Base-by-base conservation (phyloP, 2,888 invertebrate species). In the Agrotis exclamationis region DNA sequence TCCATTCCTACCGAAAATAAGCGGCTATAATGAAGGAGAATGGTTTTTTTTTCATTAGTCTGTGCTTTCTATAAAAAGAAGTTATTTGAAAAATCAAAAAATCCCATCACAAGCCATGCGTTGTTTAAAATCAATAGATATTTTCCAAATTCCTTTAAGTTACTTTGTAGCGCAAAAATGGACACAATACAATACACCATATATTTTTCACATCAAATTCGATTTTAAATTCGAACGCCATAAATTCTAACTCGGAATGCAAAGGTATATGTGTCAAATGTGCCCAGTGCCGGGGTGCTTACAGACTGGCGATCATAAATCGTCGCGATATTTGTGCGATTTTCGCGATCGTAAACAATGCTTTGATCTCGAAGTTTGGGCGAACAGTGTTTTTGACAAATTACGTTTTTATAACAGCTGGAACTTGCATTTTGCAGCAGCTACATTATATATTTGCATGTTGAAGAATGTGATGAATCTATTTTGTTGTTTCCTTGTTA, bases 261-360 rank as follows among this genome's bases (percentile, higher is more conserved):
- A 80, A 74, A 76, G 77, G 75, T 78, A 64, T 78, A 64, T 78
- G 76, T 68, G 76, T 84, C 77, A 81, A 77, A 75, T 74, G 69
- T 68, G 74, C 74, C 78, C 67, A 76, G 78, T 73, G 70, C 64
- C 76, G 67, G 78, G 76, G 53, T 84, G 79, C 85, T 84, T 85
- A 84, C 85, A 83, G 79, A 85, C 82, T 76, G 56, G 73, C 63
- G 64, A 66, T 70, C 83, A 80, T 87, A 86, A 87, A 88, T 86
- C 82, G 79, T 63, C 53, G 53, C 58, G 64, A 74, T 84, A 80
- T 87, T 86, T 81, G 76, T 63, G 66, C 73, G 68, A 84, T 79
- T 87, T 83, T 79, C 58, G 70, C 72, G 63, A 85, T 82, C 76
- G 76, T 85, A 83, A 84, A 86, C 78, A 73, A 67, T 68, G 76